Evolutionary conservation across 2,797 vertebrate genomes (phyloP), one percentile per base, ranked within the genome.

Genomic region (Urosaurus nigricauda): DNA sequence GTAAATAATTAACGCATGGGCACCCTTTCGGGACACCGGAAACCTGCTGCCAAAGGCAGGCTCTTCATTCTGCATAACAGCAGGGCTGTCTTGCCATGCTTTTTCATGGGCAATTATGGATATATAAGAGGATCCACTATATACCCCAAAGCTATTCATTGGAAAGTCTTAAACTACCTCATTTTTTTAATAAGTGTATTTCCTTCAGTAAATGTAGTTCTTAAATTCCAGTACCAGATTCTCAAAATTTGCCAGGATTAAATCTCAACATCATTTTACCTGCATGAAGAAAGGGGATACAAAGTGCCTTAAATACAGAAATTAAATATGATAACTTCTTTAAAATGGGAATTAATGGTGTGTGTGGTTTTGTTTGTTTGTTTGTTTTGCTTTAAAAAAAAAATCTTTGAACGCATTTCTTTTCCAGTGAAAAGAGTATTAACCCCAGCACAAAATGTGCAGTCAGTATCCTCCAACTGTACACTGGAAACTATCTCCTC

Each of bases 401-500:
- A 73, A 19, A 43, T 7, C n/a, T 82, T 29, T n/a, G 63, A 47
- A 74, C 37, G 40, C 37, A 35, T 14, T n/a, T 29, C 37, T 40
- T 81, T 82, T 87, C 29, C 37, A 84, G 29, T 24, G 43, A 35
- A 56, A 84, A 16, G 29, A 60, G 21, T 24, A 79, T 35, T 74
- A 78, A 40, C 37, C 79, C 29, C 4, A 29, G 60, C 5, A 17
- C 12, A 40, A 94, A 29, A 88, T 21, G 4, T 0, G 79, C 2
- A 37, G 24, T 75, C n/a, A 65, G 84, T 58, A 17, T 51, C 80
- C 80, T 91, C 65, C 71, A 92, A 71, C 32, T 79, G 89, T 91
- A 13, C 75, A 84, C 74, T 81, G 91, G 87, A 86, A 90, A 87
- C 88, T 93, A 90, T 56, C 16, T 84, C 90, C 94, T 92, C 91